A percentile compares a stretch with the other conserved stretches of the same genome.
Conservation (phyloP, 2,888 invertebrate species). For the Eucera pruinosa region DNA sequence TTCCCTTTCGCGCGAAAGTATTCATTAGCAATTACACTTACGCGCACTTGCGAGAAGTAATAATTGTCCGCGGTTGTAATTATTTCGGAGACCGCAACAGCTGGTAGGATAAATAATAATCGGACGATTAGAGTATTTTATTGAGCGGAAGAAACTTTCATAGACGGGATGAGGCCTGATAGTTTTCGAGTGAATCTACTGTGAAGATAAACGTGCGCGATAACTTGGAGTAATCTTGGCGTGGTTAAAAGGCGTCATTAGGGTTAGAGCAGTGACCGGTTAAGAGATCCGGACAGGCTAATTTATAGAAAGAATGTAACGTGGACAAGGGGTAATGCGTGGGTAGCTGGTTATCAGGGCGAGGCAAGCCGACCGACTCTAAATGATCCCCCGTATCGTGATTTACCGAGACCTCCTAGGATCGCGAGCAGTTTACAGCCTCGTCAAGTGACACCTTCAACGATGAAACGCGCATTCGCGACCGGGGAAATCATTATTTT, state of each 20-base stretch:
- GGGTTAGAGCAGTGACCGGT: constrained; percentile 30
- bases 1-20: too few relatives aligned
- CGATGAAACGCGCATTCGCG: neutral
- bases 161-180: too few relatives aligned
- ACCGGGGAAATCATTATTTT: too few relatives aligned
- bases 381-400: constrained; percentile 71
- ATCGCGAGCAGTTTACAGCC: constrained; percentile 46
- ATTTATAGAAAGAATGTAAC: constrained; percentile 67
- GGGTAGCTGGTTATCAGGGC: constrained; percentile 66
- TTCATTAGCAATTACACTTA: too few relatives aligned
- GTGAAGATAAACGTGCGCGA: too few relatives aligned
- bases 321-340: constrained; percentile 51
- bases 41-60: too few relatives aligned
- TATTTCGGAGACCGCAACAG: too few relatives aligned
- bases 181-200: too few relatives aligned
- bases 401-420: constrained; percentile 66
- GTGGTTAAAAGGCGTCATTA: neutral
- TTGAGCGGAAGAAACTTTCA: too few relatives aligned
- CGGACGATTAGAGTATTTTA: too few relatives aligned
- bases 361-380: constrained; percentile 56
- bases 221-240: too few relatives aligned
- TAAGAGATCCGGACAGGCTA: constrained; percentile 34
- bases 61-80: neutral
- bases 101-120: too few relatives aligned
- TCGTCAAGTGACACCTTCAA: constrained; percentile 51